These are phyloP conservation scores for Chaetophractus vellerosus DNA, from an alignment of 2,797 vertebrate species.

Conservation along the genomic window DNA sequence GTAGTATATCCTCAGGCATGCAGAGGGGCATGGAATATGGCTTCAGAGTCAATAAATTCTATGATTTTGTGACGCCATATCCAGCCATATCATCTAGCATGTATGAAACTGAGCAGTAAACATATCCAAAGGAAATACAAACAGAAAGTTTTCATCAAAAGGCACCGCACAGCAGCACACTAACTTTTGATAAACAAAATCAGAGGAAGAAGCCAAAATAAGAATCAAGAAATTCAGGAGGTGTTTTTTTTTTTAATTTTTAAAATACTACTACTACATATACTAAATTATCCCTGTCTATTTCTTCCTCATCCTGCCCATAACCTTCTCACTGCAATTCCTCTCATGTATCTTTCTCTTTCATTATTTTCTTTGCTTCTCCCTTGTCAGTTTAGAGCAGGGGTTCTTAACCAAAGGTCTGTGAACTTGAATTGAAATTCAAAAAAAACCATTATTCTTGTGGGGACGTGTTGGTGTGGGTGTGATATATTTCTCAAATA, in stretches of 20 bases:
- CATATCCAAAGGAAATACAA: constrained; percentile 7
- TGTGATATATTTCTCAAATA: too few species aligned
- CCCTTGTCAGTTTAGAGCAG: not conserved
- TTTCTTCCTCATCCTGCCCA: not conserved
- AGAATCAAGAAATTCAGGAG: not conserved
- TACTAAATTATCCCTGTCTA: not conserved
- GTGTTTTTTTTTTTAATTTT: not conserved
- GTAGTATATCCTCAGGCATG: not conserved
- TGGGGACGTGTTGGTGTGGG: too few species aligned
- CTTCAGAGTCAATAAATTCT: not conserved
- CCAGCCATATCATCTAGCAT: not conserved
- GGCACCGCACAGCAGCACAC: not conserved
- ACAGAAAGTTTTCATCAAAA: not conserved
- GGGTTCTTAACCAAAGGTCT: too few species aligned
- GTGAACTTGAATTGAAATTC: too few species aligned
- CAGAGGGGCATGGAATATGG: not conserved
- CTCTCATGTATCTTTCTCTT: not conserved
- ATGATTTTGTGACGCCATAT: not conserved
- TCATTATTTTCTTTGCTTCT: not conserved
- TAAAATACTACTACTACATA: not conserved
- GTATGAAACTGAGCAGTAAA: not conserved
- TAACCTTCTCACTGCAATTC: not conserved
- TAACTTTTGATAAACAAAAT: not conserved
- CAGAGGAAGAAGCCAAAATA: not conserved
- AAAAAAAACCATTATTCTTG: too few species aligned